phyloP scores from a whole-genome alignment of 1,140 invertebrate species.

The Caenorhabditis elegans region WBcel235 BX284605.5:12781501-12782000 shows the following conservation, averaged over 20 bases:
- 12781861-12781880: too few species aligned
- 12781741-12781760: conserved; percentile 32
- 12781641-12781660: conserved; percentile 41
- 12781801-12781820: conserved; percentile 33
- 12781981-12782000: conserved; percentile 40
- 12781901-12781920: conserved; percentile 50
- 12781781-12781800: conserved; percentile 39
- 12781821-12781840: conserved; percentile 42
- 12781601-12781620: not conserved
- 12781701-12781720: conserved; percentile 29
- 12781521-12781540: not conserved
- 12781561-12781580: conserved; percentile 26
- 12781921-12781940: conserved; percentile 45
- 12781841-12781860: not conserved
- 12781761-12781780: conserved; percentile 38
- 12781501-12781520: not conserved
- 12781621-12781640: conserved; percentile 32
- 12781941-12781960: conserved; percentile 46
- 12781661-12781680: conserved; percentile 34
- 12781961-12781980: conserved; percentile 49
- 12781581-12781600: not conserved
- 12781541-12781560: conserved; percentile 24
- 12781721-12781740: conserved; percentile 36
- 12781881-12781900: conserved; percentile 49
- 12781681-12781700: conserved; percentile 41